Conservation (phyloP, 2,113 vertebrate genomes). For the Octodon degus region DNA sequence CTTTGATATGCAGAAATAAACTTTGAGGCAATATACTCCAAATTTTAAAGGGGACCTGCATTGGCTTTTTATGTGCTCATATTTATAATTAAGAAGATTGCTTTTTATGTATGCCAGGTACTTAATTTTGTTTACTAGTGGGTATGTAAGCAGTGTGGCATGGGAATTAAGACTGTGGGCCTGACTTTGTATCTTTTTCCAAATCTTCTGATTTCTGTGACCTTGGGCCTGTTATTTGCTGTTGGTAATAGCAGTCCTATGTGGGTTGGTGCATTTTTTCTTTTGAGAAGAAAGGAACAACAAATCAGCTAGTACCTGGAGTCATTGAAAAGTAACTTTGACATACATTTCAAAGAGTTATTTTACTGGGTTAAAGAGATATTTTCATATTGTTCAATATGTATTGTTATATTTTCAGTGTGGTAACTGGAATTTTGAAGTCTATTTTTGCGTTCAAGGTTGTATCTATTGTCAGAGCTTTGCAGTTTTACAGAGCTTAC, state of each 20-base stretch:
- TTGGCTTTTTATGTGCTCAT: neutral
- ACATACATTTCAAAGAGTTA: slow-evolving; percentile 18
- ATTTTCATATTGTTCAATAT: neutral
- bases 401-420: slow-evolving; percentile 20
- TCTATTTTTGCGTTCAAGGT: neutral
- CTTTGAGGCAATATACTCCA: slow-evolving; percentile 11
- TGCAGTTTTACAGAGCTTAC: slow-evolving; percentile 6
- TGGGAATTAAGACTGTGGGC: neutral
- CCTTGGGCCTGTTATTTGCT: neutral
- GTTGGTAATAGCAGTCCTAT: neutral
- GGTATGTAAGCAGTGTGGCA: neutral
- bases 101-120: neutral
- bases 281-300: neutral
- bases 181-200: neutral
- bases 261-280: neutral
- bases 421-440: slow-evolving; percentile 32
- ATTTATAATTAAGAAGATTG: neutral
- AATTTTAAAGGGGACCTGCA: neutral
- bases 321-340: slow-evolving; percentile 31
- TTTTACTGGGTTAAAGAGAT: slow-evolving; percentile 4
- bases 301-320: neutral
- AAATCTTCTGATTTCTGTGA: neutral
- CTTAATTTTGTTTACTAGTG: neutral
- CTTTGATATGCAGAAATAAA: neutral
- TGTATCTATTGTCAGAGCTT: slow-evolving; percentile 10